A percentile compares a stretch with the other conserved stretches of the same genome.
phyloP scores from a whole-genome alignment of 2,888 invertebrate genomes.

The Arctia plantaginis region DNA sequence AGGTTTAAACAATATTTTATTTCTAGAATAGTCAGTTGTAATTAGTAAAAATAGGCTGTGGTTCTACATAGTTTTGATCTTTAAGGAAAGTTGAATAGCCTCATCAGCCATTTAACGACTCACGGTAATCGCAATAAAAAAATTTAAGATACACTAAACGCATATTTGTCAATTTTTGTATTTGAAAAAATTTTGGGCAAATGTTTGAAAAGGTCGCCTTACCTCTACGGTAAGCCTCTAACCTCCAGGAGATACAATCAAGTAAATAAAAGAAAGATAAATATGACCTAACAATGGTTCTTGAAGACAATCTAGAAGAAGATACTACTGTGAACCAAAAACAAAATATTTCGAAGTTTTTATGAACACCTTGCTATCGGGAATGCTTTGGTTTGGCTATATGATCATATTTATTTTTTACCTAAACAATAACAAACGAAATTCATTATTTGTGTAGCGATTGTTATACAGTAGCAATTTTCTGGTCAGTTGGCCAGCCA shows the following conservation, averaged over 20 bases:
- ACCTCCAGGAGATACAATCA: too few species aligned
- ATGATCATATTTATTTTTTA: not conserved
- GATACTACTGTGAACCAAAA: not conserved
- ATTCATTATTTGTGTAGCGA: not conserved
- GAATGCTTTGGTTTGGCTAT: too few species aligned
- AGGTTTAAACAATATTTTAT: not conserved
- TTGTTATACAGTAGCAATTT: slow-evolving; percentile 62
- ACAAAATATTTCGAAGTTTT: not conserved
- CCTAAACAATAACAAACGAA: not conserved
- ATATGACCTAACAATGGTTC: too few species aligned
- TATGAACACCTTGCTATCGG: too few species aligned
- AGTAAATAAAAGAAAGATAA: too few species aligned
- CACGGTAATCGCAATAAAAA: too few species aligned
- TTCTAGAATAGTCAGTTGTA: not conserved
- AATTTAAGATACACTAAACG: too few species aligned
- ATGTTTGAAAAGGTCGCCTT: too few species aligned
- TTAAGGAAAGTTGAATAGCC: not conserved
- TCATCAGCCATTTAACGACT: not conserved
- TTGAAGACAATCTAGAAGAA: not conserved
- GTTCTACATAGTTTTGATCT: not conserved
- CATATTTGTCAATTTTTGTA: too few species aligned
- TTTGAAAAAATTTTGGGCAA: too few species aligned
- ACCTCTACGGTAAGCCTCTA: too few species aligned
- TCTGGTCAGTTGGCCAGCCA: slow-evolving; percentile 68
- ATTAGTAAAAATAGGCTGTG: too few species aligned